A percentile compares a stretch with the other conserved stretches of the same genome.
Conservation (phyloP, 64 coral and sea anemone genomes). For the Porites lutea region DNA sequence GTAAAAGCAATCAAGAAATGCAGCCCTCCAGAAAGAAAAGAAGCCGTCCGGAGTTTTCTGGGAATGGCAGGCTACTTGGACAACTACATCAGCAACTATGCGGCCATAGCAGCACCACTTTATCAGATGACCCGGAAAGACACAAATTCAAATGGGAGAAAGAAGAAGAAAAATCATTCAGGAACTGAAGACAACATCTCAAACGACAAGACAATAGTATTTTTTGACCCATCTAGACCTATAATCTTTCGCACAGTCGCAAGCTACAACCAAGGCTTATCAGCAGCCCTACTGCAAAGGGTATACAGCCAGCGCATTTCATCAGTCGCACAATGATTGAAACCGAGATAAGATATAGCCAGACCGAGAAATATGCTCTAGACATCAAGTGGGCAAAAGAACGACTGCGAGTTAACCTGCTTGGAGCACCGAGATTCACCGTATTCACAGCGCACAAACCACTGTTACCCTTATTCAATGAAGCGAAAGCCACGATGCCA, state of each 20-base stretch:
- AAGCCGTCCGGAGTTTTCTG: constrained; percentile 63
- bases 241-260: constrained; percentile 71
- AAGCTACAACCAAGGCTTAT: constrained; percentile 71
- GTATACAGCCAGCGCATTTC: constrained; percentile 74
- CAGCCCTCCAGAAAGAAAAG: constrained; percentile 58
- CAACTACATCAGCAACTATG: constrained; percentile 67
- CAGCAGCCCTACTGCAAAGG: constrained; percentile 60
- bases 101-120: constrained; percentile 44
- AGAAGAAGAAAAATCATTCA: constrained; percentile 43
- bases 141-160: constrained; percentile 64
- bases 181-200: constrained; percentile 45
- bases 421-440: constrained; percentile 76
- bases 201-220: constrained; percentile 26
- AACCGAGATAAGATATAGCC: constrained; percentile 74
- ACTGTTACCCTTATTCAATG: constrained; percentile 44
- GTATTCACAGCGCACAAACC: constrained; percentile 78
- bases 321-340: constrained; percentile 76
- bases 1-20: constrained; percentile 75
- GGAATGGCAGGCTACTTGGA: constrained; percentile 78
- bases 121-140: constrained; percentile 44
- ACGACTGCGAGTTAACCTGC: constrained; percentile 48
- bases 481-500: constrained; percentile 42
- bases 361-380: constrained; percentile 67
- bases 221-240: constrained; percentile 39
- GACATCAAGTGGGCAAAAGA: constrained; percentile 78